Conservation (phyloP, 2,113 vertebrate species). For the Phaethon lepturus region DNA sequence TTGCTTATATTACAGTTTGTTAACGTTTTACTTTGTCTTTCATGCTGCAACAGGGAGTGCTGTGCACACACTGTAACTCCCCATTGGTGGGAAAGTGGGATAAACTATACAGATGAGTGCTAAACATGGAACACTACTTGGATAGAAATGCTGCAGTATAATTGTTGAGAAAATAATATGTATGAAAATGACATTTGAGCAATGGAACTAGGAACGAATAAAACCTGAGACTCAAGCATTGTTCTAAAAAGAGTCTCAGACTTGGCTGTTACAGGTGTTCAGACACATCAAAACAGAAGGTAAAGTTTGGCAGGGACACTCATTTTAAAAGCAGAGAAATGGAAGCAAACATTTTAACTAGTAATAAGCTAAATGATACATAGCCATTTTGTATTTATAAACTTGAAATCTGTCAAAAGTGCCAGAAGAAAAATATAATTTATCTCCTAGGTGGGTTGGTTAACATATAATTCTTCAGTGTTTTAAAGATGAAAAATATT, state of each 20-base stretch:
- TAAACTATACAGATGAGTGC: background rate
- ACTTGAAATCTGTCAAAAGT: background rate
- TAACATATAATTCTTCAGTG: background rate
- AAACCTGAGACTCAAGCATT: background rate
- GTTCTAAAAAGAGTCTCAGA: background rate
- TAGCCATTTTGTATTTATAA: background rate
- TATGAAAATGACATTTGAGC: background rate
- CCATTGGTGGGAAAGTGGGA: background rate
- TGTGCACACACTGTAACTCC: background rate
- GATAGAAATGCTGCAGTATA: background rate
- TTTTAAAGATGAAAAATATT: background rate
- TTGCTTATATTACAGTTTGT: background rate
- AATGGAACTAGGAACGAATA: background rate
- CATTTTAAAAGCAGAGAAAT: background rate
- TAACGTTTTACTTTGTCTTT: background rate
- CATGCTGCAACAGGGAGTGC: background rate
- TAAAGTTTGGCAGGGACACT: background rate
- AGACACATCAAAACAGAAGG: background rate
- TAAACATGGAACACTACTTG: background rate
- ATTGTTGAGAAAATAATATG: background rate
- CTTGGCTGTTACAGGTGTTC: background rate
- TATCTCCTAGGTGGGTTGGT: background rate
- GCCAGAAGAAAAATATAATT: background rate
- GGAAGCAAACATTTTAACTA: background rate
- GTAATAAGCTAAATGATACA: background rate